Evolutionary conservation across 2,888 invertebrate genomes (phyloP).

Genomic region (Lycophotia porphyrea): DNA sequence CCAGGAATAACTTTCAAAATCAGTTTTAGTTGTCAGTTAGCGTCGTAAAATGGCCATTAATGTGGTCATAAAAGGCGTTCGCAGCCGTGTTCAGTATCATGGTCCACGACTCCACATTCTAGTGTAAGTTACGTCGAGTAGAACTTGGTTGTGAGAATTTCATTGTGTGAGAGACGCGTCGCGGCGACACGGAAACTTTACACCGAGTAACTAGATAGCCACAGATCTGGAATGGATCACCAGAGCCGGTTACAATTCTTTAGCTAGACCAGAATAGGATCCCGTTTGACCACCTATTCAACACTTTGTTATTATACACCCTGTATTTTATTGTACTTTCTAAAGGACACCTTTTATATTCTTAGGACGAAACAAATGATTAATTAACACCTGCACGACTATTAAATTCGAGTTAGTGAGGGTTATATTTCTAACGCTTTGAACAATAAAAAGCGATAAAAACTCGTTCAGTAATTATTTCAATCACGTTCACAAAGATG

Average conservation of each 20-base stretch:
- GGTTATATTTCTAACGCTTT: slow-evolving; percentile 62
- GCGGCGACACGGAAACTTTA: slow-evolving; percentile 80
- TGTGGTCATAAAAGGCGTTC: slow-evolving; percentile 57
- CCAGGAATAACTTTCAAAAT: slow-evolving; percentile 61
- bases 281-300: slow-evolving; percentile 70
- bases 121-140: slow-evolving; percentile 76
- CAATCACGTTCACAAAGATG: slow-evolving; percentile 48
- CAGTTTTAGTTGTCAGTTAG: slow-evolving; percentile 59
- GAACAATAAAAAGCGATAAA: slow-evolving; percentile 58
- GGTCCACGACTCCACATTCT: slow-evolving; percentile 56
- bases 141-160: slow-evolving; percentile 75
- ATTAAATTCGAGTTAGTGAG: slow-evolving; percentile 73
- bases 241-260: slow-evolving; percentile 71
- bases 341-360: slow-evolving; percentile 11
- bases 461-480: slow-evolving; percentile 51
- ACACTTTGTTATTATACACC: slow-evolving; percentile 20
- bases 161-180: slow-evolving; percentile 75
- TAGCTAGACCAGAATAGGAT: slow-evolving; percentile 56
- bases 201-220: slow-evolving; percentile 81
- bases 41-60: slow-evolving; percentile 61
- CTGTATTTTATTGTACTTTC: slow-evolving; percentile 17
- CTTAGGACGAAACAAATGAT: slow-evolving; percentile 71
- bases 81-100: slow-evolving; percentile 54
- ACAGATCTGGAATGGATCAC: slow-evolving; percentile 78
- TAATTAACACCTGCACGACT: slow-evolving; percentile 77